These are phyloP conservation scores for Pimpla rufipes DNA, from an alignment of 2,888 invertebrate species.

Conservation along the genomic window DNA sequence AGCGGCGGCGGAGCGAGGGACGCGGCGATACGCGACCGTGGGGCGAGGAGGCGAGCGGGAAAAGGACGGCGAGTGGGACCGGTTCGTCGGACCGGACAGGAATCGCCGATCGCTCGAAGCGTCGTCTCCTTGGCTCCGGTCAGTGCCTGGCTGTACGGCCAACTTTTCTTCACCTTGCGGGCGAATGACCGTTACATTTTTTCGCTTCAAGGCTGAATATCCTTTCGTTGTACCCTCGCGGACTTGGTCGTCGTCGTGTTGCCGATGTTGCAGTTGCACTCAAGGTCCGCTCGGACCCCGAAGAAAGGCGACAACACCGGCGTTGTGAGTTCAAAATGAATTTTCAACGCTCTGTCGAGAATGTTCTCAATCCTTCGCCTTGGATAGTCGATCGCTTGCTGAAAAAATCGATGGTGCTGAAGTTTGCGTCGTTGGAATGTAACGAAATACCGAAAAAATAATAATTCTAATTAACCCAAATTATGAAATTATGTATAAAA, in stretches of 20 bases:
- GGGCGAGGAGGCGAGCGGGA: constrained; percentile 35
- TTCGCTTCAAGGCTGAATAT: constrained; percentile 82
- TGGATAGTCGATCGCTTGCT: background rate
- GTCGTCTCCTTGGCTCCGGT: constrained; percentile 83
- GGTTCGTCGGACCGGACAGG: constrained; percentile 78
- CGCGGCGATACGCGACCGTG: constrained; percentile 57
- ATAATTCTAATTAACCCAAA: too few species aligned
- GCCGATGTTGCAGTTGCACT: constrained; percentile 52
- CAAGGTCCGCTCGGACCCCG: constrained; percentile 54
- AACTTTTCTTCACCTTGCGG: constrained; percentile 84
- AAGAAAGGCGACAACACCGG: constrained; percentile 19
- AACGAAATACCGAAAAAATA: too few species aligned
- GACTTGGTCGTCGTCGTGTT: constrained; percentile 41
- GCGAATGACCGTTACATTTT: constrained; percentile 84
- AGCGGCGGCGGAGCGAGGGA: constrained; percentile 27
- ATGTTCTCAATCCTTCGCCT: background rate
- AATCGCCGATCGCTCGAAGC: constrained; percentile 81
- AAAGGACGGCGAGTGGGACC: constrained; percentile 75
- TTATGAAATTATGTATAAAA: too few species aligned
- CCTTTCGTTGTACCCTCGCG: constrained; percentile 76
- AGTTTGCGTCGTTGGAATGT: too few species aligned
- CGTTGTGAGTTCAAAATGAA: constrained; percentile 14
- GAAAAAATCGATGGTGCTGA: too few species aligned
- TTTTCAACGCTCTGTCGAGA: constrained; percentile 9
- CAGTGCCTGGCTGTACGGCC: constrained; percentile 80